Percentiles rank a stretch among this genome's conserved stretches.
These are phyloP conservation scores for Spicauda simplicius DNA, from an alignment of 2,888 invertebrate species.

Conservation along the genomic window DNA sequence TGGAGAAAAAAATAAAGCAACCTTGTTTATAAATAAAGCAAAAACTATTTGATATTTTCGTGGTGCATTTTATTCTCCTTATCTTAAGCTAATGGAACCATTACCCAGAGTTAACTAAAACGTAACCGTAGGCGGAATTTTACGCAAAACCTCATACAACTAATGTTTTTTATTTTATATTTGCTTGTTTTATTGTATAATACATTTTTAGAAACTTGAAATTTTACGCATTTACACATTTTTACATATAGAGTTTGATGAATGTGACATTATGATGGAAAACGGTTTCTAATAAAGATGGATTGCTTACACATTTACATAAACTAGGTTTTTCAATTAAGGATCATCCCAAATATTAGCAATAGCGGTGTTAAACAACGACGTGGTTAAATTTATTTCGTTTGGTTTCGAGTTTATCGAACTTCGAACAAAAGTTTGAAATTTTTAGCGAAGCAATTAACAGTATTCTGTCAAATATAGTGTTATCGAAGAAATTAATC, in stretches of 20 bases:
- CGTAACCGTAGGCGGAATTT: too few species aligned
- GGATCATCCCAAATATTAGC: slow-evolving; percentile 11
- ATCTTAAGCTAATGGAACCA: too few species aligned
- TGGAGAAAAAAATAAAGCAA: too few species aligned
- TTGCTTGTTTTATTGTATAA: neutral
- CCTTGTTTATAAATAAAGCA: too few species aligned
- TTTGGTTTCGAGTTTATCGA: slow-evolving; percentile 19
- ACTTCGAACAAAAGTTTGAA: slow-evolving; percentile 19
- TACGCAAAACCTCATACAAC: neutral
- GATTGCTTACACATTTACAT: slow-evolving; percentile 42
- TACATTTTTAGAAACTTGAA: neutral
- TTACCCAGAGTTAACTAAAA: too few species aligned
- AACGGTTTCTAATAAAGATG: slow-evolving; percentile 29
- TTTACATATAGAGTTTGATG: slow-evolving; percentile 5
- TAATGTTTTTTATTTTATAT: too few species aligned
- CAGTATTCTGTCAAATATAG: slow-evolving; percentile 9
- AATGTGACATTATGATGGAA: slow-evolving; percentile 18
- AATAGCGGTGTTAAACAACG: neutral
- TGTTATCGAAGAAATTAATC: slow-evolving; percentile 34
- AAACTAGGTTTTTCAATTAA: slow-evolving; percentile 31
- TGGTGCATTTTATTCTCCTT: too few species aligned
- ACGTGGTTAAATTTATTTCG: slow-evolving; percentile 21
- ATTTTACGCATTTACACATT: slow-evolving; percentile 8
- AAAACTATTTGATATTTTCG: too few species aligned
- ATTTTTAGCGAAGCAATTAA: slow-evolving; percentile 30